A percentile compares a stretch with the other conserved stretches of the same genome.
Evolutionary conservation across 2,888 invertebrate genomes (phyloP).

Genomic region (Cyclophora punctaria): DNA sequence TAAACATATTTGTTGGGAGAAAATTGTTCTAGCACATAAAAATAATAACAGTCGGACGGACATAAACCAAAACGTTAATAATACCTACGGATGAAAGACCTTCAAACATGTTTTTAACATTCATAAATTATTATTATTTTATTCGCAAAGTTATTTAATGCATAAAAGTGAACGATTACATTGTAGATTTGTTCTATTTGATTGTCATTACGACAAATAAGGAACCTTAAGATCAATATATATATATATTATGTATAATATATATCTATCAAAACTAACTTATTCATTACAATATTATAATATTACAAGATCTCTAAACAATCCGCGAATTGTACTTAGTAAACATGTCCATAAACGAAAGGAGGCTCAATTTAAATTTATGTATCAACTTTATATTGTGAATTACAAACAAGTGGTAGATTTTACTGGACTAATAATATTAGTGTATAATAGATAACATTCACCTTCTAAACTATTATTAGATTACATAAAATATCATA

Average conservation of each 20-base stretch:
- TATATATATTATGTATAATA: slow-evolving; percentile 26
- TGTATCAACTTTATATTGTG: too few relatives aligned
- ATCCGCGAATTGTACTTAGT: slow-evolving; percentile 63
- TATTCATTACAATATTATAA: slow-evolving; percentile 29
- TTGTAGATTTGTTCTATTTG: slow-evolving; percentile 41
- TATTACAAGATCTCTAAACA: slow-evolving; percentile 47
- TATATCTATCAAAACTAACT: slow-evolving; percentile 49
- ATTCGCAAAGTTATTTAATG: slow-evolving; percentile 19
- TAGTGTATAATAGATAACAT: too few relatives aligned
- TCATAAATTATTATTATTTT: slow-evolving; percentile 32
- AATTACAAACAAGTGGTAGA: too few relatives aligned
- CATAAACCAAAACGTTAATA: slow-evolving; percentile 14
- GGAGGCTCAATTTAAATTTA: not conserved
- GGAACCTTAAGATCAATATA: slow-evolving; percentile 23
- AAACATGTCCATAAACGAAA: slow-evolving; percentile 18
- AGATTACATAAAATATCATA: too few relatives aligned
- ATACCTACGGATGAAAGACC: slow-evolving; percentile 7
- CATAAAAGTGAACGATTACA: slow-evolving; percentile 33
- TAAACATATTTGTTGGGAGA: slow-evolving; percentile 5
- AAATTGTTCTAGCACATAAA: slow-evolving; percentile 12
- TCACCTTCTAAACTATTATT: too few relatives aligned
- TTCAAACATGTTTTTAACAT: slow-evolving; percentile 7
- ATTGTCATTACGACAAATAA: slow-evolving; percentile 27
- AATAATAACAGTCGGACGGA: slow-evolving; percentile 21
- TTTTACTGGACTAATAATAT: too few relatives aligned